These are phyloP conservation scores for Ctenodactylus gundi DNA, from an alignment of 2,113 vertebrate species.

Conservation along the genomic window DNA sequence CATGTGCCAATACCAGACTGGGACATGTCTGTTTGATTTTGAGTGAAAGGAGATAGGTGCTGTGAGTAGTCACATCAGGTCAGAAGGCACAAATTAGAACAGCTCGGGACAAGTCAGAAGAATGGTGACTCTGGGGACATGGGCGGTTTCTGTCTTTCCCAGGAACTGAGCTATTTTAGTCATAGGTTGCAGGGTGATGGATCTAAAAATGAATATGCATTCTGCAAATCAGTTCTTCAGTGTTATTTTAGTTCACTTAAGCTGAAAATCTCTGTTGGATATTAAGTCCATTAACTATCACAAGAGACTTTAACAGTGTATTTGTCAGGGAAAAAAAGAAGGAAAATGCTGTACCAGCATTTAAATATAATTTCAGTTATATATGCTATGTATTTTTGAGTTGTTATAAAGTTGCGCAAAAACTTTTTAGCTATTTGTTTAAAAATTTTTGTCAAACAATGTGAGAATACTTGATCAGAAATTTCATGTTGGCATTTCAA, in stretches of 20 bases:
- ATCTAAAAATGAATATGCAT: neutral
- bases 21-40: neutral
- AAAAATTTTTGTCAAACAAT: no score
- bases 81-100: conserved; percentile 1
- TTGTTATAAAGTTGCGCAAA: neutral
- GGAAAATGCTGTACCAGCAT: neutral
- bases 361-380: neutral
- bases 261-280: neutral
- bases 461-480: conserved; percentile 3
- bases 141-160: neutral
- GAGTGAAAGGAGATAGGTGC: neutral
- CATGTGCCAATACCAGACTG: conserved; percentile 14
- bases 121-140: neutral
- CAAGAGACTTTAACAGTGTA: neutral
- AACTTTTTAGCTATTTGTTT: no score
- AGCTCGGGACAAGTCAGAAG: neutral
- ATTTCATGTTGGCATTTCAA: neutral
- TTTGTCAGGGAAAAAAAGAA: neutral
- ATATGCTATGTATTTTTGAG: neutral
- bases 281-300: neutral
- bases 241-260: neutral
- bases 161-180: neutral
- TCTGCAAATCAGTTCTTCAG: neutral
- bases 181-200: neutral
- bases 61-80: neutral